Conservation (phyloP, 2,113 vertebrate genomes). For the Tragulus kanchil region DNA sequence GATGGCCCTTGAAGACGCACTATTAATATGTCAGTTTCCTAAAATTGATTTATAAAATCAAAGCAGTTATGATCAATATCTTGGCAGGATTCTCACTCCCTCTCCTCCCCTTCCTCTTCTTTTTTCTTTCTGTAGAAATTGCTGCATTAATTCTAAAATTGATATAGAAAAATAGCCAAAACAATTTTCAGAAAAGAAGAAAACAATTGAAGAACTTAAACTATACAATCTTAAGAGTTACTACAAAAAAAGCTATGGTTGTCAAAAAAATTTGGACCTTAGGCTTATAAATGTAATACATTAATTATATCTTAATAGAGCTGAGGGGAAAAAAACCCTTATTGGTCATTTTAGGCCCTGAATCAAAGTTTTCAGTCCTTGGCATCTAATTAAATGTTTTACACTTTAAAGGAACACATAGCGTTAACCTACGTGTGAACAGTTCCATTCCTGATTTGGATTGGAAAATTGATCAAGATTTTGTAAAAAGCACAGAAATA, state of each 20-base stretch:
- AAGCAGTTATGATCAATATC: background rate
- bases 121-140: background rate
- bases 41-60: background rate
- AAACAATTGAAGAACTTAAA: background rate
- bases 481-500: background rate
- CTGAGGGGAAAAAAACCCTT: background rate
- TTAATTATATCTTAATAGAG: background rate
- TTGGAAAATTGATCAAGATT: background rate
- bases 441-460: background rate
- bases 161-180: background rate
- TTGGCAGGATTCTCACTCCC: background rate
- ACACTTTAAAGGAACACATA: background rate
- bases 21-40: background rate
- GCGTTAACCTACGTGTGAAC: background rate
- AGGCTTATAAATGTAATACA: background rate
- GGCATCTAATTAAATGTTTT: background rate
- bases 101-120: background rate
- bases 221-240: background rate
- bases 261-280: background rate
- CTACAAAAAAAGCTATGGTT: background rate
- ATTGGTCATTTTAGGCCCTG: background rate
- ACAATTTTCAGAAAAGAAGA: background rate
- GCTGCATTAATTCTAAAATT: background rate
- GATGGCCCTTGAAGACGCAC: background rate
- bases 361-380: background rate